Evolutionary conservation across 2,888 invertebrate species (phyloP).

Genomic region (Sialis lutaria): DNA sequence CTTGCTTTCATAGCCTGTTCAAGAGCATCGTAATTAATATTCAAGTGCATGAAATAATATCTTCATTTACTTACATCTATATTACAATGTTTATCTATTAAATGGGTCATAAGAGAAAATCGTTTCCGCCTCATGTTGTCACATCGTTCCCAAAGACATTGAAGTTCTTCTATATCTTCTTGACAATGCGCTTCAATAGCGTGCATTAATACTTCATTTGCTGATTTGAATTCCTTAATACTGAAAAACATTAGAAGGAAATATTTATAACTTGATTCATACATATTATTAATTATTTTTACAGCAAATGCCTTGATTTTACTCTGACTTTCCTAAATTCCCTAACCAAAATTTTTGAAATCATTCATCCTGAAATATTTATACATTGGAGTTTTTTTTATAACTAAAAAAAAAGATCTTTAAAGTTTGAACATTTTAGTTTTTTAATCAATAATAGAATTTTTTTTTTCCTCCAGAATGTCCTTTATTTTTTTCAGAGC

Average conservation of each 20-base stretch:
- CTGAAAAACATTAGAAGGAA: conserved; percentile 12
- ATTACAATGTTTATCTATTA: conserved; percentile 88
- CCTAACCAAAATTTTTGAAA: no score
- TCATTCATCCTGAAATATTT: no score
- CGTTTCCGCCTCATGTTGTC: conserved; percentile 78
- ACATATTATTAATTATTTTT: neutral
- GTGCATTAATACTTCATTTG: conserved; percentile 73
- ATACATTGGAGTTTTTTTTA: no score
- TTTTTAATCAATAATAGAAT: no score
- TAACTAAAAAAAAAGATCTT: neutral
- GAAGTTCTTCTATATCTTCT: conserved; percentile 46
- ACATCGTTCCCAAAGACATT: conserved; percentile 82
- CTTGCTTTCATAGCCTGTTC: conserved; percentile 41
- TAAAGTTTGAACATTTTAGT: no score
- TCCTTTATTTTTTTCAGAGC: no score
- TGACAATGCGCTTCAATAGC: conserved; percentile 75
- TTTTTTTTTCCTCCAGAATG: no score
- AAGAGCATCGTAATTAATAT: neutral
- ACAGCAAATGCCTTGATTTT: no score
- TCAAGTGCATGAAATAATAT: neutral
- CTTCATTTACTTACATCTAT: conserved; percentile 37
- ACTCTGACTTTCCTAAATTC: no score
- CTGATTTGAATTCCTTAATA: conserved; percentile 48
- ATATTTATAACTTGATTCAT: neutral
- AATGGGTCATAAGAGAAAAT: conserved; percentile 92